Evolutionary conservation across 2,888 invertebrate genomes (phyloP).

Genomic region (Hirtodrosophila histrioides): DNA sequence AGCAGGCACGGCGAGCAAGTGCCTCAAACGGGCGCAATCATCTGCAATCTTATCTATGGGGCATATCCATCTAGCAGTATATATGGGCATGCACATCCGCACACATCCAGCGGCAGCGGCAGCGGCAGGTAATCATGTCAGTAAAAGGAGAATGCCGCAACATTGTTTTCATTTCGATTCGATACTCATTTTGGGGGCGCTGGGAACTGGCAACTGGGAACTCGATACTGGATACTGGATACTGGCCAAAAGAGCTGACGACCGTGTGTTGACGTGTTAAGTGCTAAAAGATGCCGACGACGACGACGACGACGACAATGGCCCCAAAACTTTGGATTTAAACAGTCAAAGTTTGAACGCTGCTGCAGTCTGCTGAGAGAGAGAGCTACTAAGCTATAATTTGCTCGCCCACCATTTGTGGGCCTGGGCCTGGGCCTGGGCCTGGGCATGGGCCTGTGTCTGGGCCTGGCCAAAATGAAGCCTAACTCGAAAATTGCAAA

Average conservation of each 20-base stretch:
- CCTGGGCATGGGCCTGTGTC: slow-evolving; percentile 12
- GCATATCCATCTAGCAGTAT: not conserved
- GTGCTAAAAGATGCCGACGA: slow-evolving; percentile 60
- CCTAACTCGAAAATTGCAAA: slow-evolving; percentile 78
- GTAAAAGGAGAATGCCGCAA: slow-evolving; percentile 58
- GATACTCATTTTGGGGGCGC: slow-evolving; percentile 38
- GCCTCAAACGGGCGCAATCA: slow-evolving; percentile 44
- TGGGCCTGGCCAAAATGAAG: slow-evolving; percentile 49
- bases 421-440: slow-evolving; percentile 5
- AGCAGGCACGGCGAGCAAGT: slow-evolving; percentile 33
- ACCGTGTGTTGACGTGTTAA: slow-evolving; percentile 76
- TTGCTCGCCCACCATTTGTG: slow-evolving; percentile 68
- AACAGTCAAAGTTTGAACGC: slow-evolving; percentile 5
- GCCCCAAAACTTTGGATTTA: slow-evolving; percentile 20
- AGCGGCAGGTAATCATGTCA: slow-evolving; percentile 70
- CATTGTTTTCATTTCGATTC: slow-evolving; percentile 45
- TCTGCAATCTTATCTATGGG: slow-evolving; percentile 42
- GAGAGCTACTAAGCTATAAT: slow-evolving; percentile 50
- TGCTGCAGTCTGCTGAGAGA: no score
- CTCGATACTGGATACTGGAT: no score
- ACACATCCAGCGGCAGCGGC: slow-evolving; percentile 19
- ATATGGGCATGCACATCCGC: slow-evolving; percentile 11
- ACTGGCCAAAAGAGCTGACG: slow-evolving; percentile 19
- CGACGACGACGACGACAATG: slow-evolving; percentile 17
- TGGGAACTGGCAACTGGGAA: slow-evolving; percentile 32